phyloP scores from a whole-genome alignment of 2,888 invertebrate genomes.

The Miltochrista miniata region DNA sequence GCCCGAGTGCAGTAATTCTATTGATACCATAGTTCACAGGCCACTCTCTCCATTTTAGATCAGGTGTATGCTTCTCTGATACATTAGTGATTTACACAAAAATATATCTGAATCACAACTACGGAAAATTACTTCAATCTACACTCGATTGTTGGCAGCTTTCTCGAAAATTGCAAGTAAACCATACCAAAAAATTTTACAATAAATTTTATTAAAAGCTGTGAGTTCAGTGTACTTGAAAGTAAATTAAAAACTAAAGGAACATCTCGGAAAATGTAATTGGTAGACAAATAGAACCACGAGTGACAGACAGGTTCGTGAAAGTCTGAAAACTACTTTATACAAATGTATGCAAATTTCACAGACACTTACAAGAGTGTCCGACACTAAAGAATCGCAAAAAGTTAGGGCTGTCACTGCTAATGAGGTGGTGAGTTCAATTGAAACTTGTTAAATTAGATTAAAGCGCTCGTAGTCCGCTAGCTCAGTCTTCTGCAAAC shows the following conservation, averaged over 20 bases:
- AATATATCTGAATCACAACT: too few relatives aligned
- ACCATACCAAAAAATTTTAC: not conserved
- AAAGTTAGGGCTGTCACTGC: constrained; percentile 35
- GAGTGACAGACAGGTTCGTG: constrained; percentile 42
- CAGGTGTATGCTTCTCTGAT: too few relatives aligned
- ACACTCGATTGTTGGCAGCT: too few relatives aligned
- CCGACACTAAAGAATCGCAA: constrained; percentile 30
- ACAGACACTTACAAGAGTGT: constrained; percentile 44
- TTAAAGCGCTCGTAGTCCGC: constrained; percentile 22
- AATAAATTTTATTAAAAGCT: not conserved
- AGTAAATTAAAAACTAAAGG: constrained; percentile 34
- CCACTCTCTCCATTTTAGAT: too few relatives aligned
- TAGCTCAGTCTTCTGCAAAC: too few relatives aligned
- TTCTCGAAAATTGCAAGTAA: too few relatives aligned
- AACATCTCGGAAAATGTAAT: constrained; percentile 7
- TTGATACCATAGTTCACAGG: too few relatives aligned
- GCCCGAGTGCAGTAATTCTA: too few relatives aligned
- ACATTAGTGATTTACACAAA: too few relatives aligned
- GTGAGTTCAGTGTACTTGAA: constrained; percentile 1
- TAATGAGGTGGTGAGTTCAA: constrained; percentile 22
- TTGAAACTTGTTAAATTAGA: constrained; percentile 16
- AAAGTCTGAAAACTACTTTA: constrained; percentile 52
- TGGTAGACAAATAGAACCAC: constrained; percentile 35
- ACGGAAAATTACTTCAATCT: too few relatives aligned
- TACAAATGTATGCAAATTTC: constrained; percentile 69